A percentile compares a stretch with the other conserved stretches of the same genome.
phyloP scores from a whole-genome alignment of 2,797 vertebrate genomes.

The Hydrocynus forskahlii region DNA sequence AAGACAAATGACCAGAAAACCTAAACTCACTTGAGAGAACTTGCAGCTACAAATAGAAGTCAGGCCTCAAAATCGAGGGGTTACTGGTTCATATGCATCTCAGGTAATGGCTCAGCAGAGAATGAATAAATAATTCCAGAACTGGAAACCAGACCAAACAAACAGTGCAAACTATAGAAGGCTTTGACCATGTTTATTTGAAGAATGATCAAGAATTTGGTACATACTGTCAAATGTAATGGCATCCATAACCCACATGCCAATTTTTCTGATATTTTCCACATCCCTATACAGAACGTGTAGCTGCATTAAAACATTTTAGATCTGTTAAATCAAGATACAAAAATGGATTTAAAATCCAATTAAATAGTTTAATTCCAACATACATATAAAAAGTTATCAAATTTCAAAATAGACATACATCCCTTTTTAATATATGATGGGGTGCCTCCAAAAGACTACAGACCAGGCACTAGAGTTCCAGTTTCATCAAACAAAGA shows the following conservation, averaged over 20 bases:
- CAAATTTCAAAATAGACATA: conserved; percentile 72
- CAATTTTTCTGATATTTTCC: neutral
- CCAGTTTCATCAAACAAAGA: conserved; percentile 35
- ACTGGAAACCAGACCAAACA: neutral
- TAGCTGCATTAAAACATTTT: conserved; percentile 14
- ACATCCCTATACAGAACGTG: neutral
- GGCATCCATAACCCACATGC: neutral
- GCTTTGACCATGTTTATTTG: conserved; percentile 41
- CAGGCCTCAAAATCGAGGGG: too few relatives aligned
- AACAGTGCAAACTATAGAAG: neutral
- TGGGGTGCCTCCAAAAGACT: neutral
- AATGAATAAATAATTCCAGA: neutral
- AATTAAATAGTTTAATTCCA: conserved; percentile 66
- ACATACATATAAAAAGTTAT: conserved; percentile 60
- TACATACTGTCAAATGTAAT: conserved; percentile 8
- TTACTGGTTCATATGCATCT: too few relatives aligned
- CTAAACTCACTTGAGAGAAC: too few relatives aligned
- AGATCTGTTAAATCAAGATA: conserved; percentile 10
- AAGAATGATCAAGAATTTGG: conserved; percentile 24
- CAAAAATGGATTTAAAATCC: conserved; percentile 34
- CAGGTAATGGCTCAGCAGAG: too few relatives aligned
- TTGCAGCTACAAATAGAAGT: too few relatives aligned
- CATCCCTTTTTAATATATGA: conserved; percentile 48
- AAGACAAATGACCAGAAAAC: too few relatives aligned
- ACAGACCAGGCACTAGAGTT: conserved; percentile 20